Base-by-base conservation (phyloP, 2,113 vertebrate species). In the Hypocryptadius cinnamomeus region DNA sequence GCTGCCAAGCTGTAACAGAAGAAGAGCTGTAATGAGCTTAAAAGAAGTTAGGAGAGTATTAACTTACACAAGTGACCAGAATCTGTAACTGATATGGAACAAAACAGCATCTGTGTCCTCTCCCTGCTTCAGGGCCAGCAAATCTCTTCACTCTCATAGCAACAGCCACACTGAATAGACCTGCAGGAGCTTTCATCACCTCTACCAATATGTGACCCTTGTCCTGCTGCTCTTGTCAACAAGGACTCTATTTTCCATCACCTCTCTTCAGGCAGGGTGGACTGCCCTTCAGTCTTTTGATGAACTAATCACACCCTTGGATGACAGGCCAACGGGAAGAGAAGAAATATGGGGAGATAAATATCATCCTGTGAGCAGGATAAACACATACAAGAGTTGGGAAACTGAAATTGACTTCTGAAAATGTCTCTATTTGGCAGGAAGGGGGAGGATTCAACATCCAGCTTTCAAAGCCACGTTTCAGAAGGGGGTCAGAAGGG, bases 231-330 rank as follows among this genome's bases (percentile, higher is more conserved):
- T 66, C 25, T 39, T 85, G 89, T 88, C 82, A 89, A 33, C 85
- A 70, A 66, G 86, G 68, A 76, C 31, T 56, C 63, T 24, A 56
- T 95, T 96, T 97, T 96, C 91, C 92, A 89, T 79, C 48, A 68
- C 28, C 74, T 94, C 40, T 57, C 50, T 78, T 53, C 83, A 80
- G 47, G 44, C 23, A 84, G 70, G n/a, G 47, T 77, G 45, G 45
- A 17, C 65, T 88, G 50, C 53, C 59, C 10, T 37, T 74, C 53
- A 71, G 89, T 85, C 83, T 84, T 51, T 23, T 53, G 71, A 68
- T 79, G 79, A 89, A 37, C 64, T 85, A 44, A 61, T 85, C 63
- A 60, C 70, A 50, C 25, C 8, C 70, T 64, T 79, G 35, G 90
- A 57, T 79, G 87, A 54, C 64, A 89, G 37, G 35, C 25, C 51